Base-by-base conservation (phyloP, 2,888 invertebrate genomes). In the Spisula subtruncata region DNA sequence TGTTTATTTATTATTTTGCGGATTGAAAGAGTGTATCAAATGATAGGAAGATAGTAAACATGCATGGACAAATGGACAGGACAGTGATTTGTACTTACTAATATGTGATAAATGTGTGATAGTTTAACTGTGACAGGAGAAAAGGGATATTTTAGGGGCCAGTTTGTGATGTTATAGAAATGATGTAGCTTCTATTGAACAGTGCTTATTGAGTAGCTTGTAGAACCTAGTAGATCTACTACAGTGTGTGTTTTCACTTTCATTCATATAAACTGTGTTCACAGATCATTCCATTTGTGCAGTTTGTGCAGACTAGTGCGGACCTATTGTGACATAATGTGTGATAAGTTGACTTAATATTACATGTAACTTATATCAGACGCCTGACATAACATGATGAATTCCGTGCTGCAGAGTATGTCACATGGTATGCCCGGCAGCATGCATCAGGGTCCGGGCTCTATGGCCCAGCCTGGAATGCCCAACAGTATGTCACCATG, bases 401-500 rank as follows among this genome's bases (percentile, higher is more conserved):
- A 87, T 66, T 83, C 87, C 6, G 86, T 81, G 0, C 83, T 87
- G 87, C 79, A 54, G 5, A 83, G 82, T 54, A 87, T 87, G 87
- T 48, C 82, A 2, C 87, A 87, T 75, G 87, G 82, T 0, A 82
- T 82, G 75, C 82, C 82, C 0, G 87, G 82, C 14, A 83, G 41
- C 29, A 87, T 87, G 87, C 83, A 82, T 29, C 87, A 82, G 6
- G 87, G 82, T n/a, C 71, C 66, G 83, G 84, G 84, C 29, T 12
- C 75, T 20, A 87, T 87, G 87, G 29, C 66, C 0, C 81, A 81
- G 81, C 82, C 86, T 12, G 86, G 86, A 5, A 86, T 86, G 86
- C 86, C 86, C 12, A 86, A 81, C 29, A 86, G 86, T 51, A 86
- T 86, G 86, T 86, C 86, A 8, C 86, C 86, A 14, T 86, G 86